Percentiles rank a stretch among this genome's conserved stretches.
These are phyloP conservation scores for Carposina sasakii DNA, from an alignment of 1,140 invertebrate species.

Conservation along the genomic window DNA sequence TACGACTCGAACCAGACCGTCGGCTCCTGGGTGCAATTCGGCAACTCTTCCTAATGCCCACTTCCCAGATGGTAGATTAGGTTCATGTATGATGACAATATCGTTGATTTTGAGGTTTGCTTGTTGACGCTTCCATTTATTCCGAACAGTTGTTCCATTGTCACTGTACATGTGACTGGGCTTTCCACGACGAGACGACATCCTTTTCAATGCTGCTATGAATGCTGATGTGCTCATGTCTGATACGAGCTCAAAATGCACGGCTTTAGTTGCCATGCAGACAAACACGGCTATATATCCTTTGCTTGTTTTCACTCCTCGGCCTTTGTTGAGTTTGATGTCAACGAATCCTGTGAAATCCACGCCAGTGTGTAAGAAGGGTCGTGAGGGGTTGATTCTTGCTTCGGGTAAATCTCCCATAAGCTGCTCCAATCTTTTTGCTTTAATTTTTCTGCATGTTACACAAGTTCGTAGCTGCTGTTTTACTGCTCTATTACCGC, in stretches of 20 bases:
- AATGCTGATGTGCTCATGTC: conserved; percentile 47
- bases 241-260: conserved; percentile 58
- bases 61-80: conserved; percentile 29
- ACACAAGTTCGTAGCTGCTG: conserved; percentile 16
- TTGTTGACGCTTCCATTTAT: conserved; percentile 22
- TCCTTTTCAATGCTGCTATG: conserved; percentile 43
- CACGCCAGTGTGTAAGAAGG: conserved; percentile 32
- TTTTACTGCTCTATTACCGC: conserved; percentile 13
- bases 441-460: conserved; percentile 17
- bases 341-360: conserved; percentile 40
- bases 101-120: conserved; percentile 10
- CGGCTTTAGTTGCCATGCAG: conserved; percentile 44
- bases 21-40: conserved; percentile 31
- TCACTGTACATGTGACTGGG: background rate
- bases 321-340: conserved; percentile 22
- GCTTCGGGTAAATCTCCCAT: conserved; percentile 35
- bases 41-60: conserved; percentile 42
- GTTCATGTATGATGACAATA: conserved; percentile 37
- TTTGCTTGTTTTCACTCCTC: conserved; percentile 30
- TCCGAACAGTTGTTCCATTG: background rate
- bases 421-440: conserved; percentile 17
- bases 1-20: conserved; percentile 38
- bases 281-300: conserved; percentile 51
- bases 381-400: conserved; percentile 9
- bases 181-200: conserved; percentile 20